Base-by-base conservation (phyloP, 2,888 invertebrate genomes). In the Chrysodeixis includens region DNA sequence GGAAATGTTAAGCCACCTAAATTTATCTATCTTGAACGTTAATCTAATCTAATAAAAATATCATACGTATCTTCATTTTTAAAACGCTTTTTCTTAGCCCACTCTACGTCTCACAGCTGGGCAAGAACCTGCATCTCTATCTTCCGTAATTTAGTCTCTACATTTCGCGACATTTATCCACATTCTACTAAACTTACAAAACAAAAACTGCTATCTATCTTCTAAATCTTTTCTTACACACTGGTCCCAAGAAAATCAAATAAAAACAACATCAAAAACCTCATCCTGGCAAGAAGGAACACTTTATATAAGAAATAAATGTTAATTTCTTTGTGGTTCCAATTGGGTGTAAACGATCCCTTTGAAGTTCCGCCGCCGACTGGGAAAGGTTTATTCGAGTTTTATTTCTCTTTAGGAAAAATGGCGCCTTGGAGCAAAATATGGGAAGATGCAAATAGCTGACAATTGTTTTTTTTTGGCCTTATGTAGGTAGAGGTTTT, bases 321-420 rank as follows among this genome's bases (percentile, higher is more conserved):
- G 57, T 57, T 58, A 74, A 69, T 57, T 74, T 63, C 44, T 49
- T 22, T 53, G 74, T 55, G 55, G 69, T 35, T 14, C 55, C 64
- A 69, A 72, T 61, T 69, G 74, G 30, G 55, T 52, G 60, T 57
- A n/a, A 74, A 46, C 16, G 5, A 26, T 12, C 20, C 18, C 54
- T 72, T 69, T 74, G 71, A 74, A 74, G 40, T 44, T 54, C 30
- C 16, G 9, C 9, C 22, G 16, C 52, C 40, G n/a, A 26, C 12
- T 51, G 30, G 12, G 16, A 6, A 30, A 9, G 9, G 20, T 65
- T 32, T 12, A 16, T 55, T 26, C 3, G 55, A 66, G n/a, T 61
- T 60, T 40, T 71, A 53, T 56, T 51, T 56, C 16, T 53, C 46
- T 55, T n/a, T 1, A 18, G 51, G 18, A 6, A 51, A 60, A 56